Evolutionary conservation across 2,888 invertebrate species (phyloP).

Genomic region (Papilio demoleus): DNA sequence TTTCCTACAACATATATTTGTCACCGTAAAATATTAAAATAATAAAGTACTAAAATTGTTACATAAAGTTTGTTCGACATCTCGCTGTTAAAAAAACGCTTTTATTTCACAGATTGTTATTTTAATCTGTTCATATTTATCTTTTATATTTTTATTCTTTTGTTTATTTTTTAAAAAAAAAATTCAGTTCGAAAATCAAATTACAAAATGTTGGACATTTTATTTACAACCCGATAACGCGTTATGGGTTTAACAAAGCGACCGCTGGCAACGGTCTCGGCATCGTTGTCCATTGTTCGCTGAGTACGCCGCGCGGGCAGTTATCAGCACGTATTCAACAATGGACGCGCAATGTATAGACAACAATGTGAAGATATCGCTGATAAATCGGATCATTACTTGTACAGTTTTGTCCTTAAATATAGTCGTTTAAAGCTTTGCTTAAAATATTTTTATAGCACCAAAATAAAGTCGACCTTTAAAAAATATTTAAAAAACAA

Average conservation of each 20-base stretch:
- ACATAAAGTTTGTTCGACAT: no score
- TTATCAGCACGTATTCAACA: conserved; percentile 32
- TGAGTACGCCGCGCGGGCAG: conserved; percentile 11
- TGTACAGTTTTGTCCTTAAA: not conserved
- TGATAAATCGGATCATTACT: conserved; percentile 11
- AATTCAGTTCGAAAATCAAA: not conserved
- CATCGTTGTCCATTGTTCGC: conserved; percentile 23
- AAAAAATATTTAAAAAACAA: no score
- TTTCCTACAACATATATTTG: no score
- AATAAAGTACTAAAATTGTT: no score
- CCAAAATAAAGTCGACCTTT: no score
- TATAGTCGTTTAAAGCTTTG: not conserved
- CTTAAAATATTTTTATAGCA: not conserved
- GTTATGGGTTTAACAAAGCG: conserved; percentile 3
- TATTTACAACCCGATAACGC: conserved; percentile 21
- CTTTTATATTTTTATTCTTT: no score
- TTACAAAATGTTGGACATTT: not conserved
- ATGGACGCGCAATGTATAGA: conserved; percentile 22
- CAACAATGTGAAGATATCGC: conserved; percentile 8
- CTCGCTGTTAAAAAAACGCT: no score
- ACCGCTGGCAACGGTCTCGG: not conserved
- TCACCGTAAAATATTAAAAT: no score
- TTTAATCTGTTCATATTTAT: not conserved
- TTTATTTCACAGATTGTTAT: not conserved
- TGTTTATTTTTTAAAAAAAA: conserved; percentile 6